A percentile compares a stretch with the other conserved stretches of the same genome.
Conservation (phyloP, 2,113 vertebrate species). For the Promerops cafer region DNA sequence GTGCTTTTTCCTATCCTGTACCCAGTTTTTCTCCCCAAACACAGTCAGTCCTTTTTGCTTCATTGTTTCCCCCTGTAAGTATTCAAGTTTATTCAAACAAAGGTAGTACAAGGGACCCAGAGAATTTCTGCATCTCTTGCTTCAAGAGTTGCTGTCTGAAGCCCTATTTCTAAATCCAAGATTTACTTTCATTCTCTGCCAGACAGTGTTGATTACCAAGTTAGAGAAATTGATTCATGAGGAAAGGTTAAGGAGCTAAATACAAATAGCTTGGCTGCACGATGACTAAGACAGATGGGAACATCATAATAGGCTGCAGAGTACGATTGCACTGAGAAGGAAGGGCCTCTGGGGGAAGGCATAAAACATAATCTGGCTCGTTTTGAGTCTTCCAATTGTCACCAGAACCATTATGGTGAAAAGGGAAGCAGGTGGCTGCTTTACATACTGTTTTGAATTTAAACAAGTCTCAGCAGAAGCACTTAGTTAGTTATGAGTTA, state of each 20-base stretch:
- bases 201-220: neutral
- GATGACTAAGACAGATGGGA: constrained; percentile 47
- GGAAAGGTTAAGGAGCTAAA: constrained; percentile 48
- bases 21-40: neutral
- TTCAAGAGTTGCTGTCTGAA: neutral
- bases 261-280: neutral
- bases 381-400: constrained; percentile 42
- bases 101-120: neutral
- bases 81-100: neutral
- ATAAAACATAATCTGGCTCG: constrained; percentile 34
- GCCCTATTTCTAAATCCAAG: neutral
- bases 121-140: neutral
- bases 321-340: neutral
- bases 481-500: constrained; percentile 1
- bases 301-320: constrained; percentile 18
- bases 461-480: constrained; percentile 21
- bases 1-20: neutral
- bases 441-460: constrained; percentile 45
- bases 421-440: constrained; percentile 47
- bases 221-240: constrained; percentile 32
- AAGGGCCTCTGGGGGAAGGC: constrained; percentile 23
- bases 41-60: neutral
- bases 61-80: neutral
- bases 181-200: neutral
- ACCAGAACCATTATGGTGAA: constrained; percentile 20